Conservation (phyloP, 2,888 invertebrate genomes). For the Keiferia lycopersicella region DNA sequence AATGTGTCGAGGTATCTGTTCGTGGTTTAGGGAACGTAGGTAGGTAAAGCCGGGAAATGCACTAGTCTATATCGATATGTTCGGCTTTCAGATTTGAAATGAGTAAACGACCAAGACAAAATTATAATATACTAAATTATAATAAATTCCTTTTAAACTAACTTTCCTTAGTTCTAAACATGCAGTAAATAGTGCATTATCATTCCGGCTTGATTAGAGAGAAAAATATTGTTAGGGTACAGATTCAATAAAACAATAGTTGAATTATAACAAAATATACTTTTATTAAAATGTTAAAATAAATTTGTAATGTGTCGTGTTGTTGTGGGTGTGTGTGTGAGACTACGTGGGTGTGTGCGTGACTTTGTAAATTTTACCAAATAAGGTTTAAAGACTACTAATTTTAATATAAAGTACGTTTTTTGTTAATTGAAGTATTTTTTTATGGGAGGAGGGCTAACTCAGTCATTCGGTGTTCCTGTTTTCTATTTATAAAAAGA, state of each 20-base stretch:
- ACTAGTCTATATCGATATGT: too few species aligned
- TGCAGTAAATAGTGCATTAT: neutral
- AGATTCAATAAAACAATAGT: constrained; percentile 6
- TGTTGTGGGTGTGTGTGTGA: constrained; percentile 32
- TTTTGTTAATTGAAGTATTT: constrained; percentile 30
- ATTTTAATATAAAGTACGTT: constrained; percentile 37
- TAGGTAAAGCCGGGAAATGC: too few species aligned
- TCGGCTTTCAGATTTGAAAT: too few species aligned
- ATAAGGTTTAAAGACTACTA: constrained; percentile 55
- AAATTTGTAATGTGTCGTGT: constrained; percentile 38
- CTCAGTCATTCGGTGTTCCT: neutral
- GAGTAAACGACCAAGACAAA: too few species aligned
- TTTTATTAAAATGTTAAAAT: neutral
- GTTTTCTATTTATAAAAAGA: constrained; percentile 15
- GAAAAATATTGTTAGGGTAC: neutral
- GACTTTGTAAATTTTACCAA: constrained; percentile 59
- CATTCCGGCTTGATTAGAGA: neutral
- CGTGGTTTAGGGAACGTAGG: too few species aligned
- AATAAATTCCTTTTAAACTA: too few species aligned
- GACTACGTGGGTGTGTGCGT: constrained; percentile 37
- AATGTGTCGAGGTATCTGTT: too few species aligned
- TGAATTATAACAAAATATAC: neutral
- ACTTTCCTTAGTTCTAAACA: neutral
- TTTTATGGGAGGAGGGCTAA: constrained; percentile 19
- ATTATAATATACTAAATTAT: too few species aligned